Evolutionary conservation across 2,113 vertebrate species (phyloP).

Genomic region (Periophthalmodon schlosseri): DNA sequence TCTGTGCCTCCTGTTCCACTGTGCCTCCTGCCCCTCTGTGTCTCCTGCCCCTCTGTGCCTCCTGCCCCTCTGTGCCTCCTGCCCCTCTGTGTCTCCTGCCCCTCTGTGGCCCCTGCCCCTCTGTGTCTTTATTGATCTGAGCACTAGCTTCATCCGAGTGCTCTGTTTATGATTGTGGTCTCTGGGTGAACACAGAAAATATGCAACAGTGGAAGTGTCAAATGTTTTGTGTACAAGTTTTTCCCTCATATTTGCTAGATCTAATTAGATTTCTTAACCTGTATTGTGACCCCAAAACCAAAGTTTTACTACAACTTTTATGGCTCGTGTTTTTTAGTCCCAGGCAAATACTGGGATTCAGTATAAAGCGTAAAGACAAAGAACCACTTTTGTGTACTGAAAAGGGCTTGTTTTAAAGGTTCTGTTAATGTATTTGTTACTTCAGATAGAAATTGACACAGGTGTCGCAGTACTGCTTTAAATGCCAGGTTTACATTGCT

Average conservation of each 20-base stretch:
- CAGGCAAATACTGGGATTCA: not conserved
- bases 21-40: not conserved
- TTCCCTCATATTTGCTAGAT: not conserved
- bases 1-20: constrained; percentile 2
- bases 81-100: not conserved
- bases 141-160: constrained; percentile 34
- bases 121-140: not conserved
- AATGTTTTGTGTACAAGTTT: constrained; percentile 31
- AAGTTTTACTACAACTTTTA: not conserved
- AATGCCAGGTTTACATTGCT: not conserved
- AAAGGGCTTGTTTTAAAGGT: not conserved
- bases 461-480: not conserved
- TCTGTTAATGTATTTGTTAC: not conserved
- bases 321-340: not conserved
- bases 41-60: not conserved
- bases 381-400: not conserved
- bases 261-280: not conserved
- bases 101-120: not conserved
- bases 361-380: not conserved
- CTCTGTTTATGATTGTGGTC: constrained; percentile 61
- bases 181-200: constrained; percentile 59
- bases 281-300: not conserved
- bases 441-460: not conserved
- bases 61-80: not conserved
- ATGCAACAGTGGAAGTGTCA: constrained; percentile 62